Evolutionary conservation across 1,140 invertebrate genomes (phyloP), one percentile per base, ranked within the genome.

Genomic region (Popillia japonica): DNA sequence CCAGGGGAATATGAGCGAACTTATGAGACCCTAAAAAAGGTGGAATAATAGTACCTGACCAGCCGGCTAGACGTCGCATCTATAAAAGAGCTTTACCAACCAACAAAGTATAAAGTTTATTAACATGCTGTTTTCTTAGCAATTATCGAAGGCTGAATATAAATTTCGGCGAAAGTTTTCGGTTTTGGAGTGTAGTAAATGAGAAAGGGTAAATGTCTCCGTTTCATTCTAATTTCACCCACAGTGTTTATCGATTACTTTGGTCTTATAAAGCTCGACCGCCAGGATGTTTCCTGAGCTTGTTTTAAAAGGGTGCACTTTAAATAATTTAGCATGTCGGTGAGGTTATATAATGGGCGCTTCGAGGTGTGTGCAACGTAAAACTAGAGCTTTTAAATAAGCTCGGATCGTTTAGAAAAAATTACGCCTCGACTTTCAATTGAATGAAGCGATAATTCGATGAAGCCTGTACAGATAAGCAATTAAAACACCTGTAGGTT

Each of bases 91-190:
- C 44, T 48, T n/a, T 48, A 14, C 11, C 44, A 48, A 48, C 44
- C 11, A 48, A 48, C 44, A 48, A 48, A 48, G 44, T 48, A 48
- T 48, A 48, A 48, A 48, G 44, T 48, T 48, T 48, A 48, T 48
- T 48, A 48, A 48, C 44, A 48, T 48, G 3, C 17, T 48, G 44
- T 48, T 48, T 48, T 48, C 44, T 48, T 48, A 48, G 44, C 44
- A 48, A 48, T 48, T 48, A 48, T 48, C 44, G 44, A 48, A 10
- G 44, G 44, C 11, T n/a, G 44, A n/a, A 48, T 48, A 48, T 48
- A 48, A 48, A 48, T 48, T 48, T n/a, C 44, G 17, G 11, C 17
- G 17, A 48, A 48, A 48, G 8, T 48, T 48, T 48, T 48, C 7
- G 44, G 4, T n/a, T n/a, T n/a, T 10, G 11, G 44, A n/a, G 44